Conservation (phyloP, 37 sponge, comb jelly and placozoan species). For the Diacarnus erythraeanus region DNA sequence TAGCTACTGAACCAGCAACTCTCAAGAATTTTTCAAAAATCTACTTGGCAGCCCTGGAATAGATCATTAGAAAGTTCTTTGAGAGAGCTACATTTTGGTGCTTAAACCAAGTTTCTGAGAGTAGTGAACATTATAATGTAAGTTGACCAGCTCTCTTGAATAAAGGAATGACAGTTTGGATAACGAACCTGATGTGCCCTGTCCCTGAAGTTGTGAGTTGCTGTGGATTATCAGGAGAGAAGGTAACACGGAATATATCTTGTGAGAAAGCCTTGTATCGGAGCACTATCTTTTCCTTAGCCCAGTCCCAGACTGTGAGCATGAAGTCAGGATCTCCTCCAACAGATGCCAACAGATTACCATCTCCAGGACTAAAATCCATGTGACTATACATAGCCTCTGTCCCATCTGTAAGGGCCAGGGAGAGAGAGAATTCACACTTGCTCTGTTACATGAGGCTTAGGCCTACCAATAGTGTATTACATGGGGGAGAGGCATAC, state of each 20-base stretch:
- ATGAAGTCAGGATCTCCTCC: conserved; percentile 96
- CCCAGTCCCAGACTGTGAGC: conserved; percentile 99
- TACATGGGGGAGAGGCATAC: too few relatives aligned
- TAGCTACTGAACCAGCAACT: too few relatives aligned
- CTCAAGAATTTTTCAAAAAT: too few relatives aligned
- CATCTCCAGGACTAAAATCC: conserved; percentile 74
- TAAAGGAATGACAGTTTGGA: neutral
- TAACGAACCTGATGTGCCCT: conserved; percentile 85
- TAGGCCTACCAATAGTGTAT: too few relatives aligned
- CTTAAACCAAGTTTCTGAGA: too few relatives aligned
- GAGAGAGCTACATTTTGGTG: too few relatives aligned
- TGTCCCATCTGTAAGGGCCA: conserved; percentile 35
- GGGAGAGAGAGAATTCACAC: neutral
- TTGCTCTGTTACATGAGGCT: too few relatives aligned
- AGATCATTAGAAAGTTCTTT: too few relatives aligned
- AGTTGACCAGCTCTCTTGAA: too few relatives aligned
- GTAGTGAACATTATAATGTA: too few relatives aligned
- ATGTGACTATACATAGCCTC: conserved; percentile 73
- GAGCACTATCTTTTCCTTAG: conserved; percentile 85
- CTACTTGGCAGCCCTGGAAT: too few relatives aligned
- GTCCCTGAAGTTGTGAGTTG: conserved; percentile 97
- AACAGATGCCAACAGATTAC: conserved; percentile 88
- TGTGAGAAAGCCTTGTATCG: conserved; percentile 97
- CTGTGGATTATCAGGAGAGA: conserved; percentile 93
- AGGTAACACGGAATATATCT: conserved; percentile 92